Base-by-base conservation (phyloP, 2,888 invertebrate genomes). In the Troides helena region DNA sequence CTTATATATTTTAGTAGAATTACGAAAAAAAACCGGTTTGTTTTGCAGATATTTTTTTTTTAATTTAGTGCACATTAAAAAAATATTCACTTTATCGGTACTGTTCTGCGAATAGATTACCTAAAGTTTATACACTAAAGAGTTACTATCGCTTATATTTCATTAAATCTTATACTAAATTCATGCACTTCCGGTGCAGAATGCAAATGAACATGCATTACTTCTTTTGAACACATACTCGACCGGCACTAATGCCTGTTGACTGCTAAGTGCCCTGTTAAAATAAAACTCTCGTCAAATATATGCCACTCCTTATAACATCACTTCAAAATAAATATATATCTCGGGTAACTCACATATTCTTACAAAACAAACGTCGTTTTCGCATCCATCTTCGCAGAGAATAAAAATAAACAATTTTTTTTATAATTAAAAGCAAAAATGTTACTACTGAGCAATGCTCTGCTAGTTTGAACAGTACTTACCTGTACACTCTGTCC, bases 401-500 rank as follows among this genome's bases (percentile, higher is more conserved):
- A 89, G 87, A 82, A 86, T 89, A 89, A 90, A 78, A 80, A 84
- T 85, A 87, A 85, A 83, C 76, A 77, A 79, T 87, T 88, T 67
- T 46, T 88, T 69, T 89, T 88, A 90, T 86, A 46, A 88, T 85
- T 82, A 78, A 87, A 80, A 80, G 84, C 80, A 80, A 79, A 85
- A 43, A 81, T 73, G 79, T 77, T 82, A 79, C 86, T 89, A 90
- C 90, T 90, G 87, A 88, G 90, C 90, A 88, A 89, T 74, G 74
- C 46, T 46, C 46, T 46, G 14, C 46, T 14, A 3, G 46, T 12
- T 46, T 46, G 46, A 46, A 46, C 78, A 39, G 69, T 61, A 76
- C 82, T 81, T 91, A 93, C 94, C 95, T 96, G 88, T 96, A 97
- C 68, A 96, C 94, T 78, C 96, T 94, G 81, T 97, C 97, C 97